Percentiles rank a stretch among this genome's conserved stretches.
Conservation (phyloP, 2,797 vertebrate species). For the Cryptoblepharus egeriae region DNA sequence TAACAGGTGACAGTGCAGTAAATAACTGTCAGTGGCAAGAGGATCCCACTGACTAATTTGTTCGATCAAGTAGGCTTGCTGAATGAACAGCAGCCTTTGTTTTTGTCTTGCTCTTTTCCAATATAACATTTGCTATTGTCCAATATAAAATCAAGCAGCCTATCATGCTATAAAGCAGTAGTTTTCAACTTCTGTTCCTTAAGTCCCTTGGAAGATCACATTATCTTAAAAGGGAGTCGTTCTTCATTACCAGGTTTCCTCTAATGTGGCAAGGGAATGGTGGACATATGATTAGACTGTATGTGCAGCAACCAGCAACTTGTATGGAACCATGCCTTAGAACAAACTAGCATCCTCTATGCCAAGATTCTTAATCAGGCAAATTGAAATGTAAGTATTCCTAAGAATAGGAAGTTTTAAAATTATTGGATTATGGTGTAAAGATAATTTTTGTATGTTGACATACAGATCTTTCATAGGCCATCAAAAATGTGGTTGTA, state of each 20-base stretch:
- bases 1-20: background rate
- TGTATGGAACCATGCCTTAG: background rate
- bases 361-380: background rate
- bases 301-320: background rate
- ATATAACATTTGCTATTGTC: background rate
- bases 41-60: conserved; percentile 21
- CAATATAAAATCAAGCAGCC: background rate
- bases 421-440: background rate
- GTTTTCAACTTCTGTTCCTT: background rate
- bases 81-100: background rate
- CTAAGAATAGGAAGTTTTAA: background rate
- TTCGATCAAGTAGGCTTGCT: background rate
- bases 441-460: background rate
- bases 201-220: background rate
- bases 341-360: too few relatives aligned
- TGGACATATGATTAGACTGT: background rate
- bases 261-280: background rate
- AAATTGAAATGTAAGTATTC: background rate
- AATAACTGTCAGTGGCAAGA: conserved; percentile 3
- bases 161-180: conserved; percentile 10
- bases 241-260: background rate
- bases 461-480: background rate
- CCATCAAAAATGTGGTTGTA: background rate
- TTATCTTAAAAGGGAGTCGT: background rate
- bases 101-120: conserved; percentile 30